phyloP scores from a whole-genome alignment of 2,113 vertebrate genomes.

The Corythornis madagascariensis region DNA sequence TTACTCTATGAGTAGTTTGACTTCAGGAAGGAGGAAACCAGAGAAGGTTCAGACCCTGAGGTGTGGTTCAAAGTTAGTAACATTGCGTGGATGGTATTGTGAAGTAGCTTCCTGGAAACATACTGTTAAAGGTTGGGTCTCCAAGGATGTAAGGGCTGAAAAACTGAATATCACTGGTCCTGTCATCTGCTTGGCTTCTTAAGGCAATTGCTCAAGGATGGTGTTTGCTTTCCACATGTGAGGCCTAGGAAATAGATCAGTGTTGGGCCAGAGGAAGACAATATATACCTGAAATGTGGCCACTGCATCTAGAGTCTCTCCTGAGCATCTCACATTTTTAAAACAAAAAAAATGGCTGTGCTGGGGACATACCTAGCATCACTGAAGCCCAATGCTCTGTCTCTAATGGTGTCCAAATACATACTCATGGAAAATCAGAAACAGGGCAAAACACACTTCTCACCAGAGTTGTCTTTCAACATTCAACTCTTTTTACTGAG shows the following conservation, averaged over 20 bases:
- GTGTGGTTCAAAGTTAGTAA: not conserved
- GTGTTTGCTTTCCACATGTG: not conserved
- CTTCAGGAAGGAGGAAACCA: not conserved
- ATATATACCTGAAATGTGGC: not conserved
- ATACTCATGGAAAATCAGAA: not conserved
- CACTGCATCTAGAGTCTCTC: not conserved
- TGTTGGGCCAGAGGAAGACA: not conserved
- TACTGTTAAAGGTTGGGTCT: not conserved
- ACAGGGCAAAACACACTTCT: not conserved
- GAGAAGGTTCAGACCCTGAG: not conserved
- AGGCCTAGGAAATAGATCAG: not conserved
- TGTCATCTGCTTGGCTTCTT: not conserved
- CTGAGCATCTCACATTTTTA: not conserved
- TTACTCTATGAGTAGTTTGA: fast-evolving
- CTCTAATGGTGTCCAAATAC: not conserved
- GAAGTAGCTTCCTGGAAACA: not conserved
- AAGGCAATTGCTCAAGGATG: not conserved
- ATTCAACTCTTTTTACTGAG: not conserved
- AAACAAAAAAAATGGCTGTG: not conserved
- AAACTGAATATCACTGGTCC: not conserved
- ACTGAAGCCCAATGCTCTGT: not conserved
- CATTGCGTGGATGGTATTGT: not conserved
- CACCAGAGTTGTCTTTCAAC: not conserved
- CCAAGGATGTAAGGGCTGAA: not conserved
- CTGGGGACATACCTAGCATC: not conserved